Conservation (phyloP, 2,797 vertebrate species). For the Crossoptilon crossoptilon region DNA sequence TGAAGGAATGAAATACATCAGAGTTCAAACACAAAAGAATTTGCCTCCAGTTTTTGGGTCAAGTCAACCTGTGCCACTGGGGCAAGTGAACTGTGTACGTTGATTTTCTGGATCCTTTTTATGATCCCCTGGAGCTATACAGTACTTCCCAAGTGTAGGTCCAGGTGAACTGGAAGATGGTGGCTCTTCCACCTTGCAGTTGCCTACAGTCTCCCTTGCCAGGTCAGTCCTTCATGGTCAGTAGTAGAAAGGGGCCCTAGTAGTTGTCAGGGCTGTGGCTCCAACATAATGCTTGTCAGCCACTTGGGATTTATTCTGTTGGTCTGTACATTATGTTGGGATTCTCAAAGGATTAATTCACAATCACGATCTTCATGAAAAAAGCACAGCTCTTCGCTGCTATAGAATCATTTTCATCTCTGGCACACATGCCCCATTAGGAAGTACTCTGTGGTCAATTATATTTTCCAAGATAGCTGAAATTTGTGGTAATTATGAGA, state of each 20-base stretch:
- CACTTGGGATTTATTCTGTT: not conserved
- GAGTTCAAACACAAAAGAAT: not conserved
- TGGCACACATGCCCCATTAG: not conserved
- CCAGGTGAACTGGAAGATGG: not conserved
- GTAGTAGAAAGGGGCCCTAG: not conserved
- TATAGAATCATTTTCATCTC: not conserved
- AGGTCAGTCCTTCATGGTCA: not conserved
- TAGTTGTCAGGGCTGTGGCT: not conserved
- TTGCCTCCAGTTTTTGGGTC: not conserved
- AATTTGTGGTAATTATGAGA: not conserved
- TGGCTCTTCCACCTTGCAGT: not conserved
- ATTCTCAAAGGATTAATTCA: not conserved
- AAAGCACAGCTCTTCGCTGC: not conserved
- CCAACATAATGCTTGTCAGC: not conserved
- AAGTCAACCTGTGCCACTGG: not conserved
- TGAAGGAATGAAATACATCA: conserved; percentile 18
- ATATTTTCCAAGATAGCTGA: not conserved
- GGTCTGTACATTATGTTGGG: not conserved
- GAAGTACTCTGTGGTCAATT: not conserved
- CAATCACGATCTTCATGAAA: not conserved
- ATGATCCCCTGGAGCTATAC: not conserved
- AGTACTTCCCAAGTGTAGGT: not conserved
- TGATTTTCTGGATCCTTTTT: not conserved
- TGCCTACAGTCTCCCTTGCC: not conserved
- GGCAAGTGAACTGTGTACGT: not conserved